phyloP scores from a whole-genome alignment of 2,113 vertebrate species.

The Menura novaehollandiae region DNA sequence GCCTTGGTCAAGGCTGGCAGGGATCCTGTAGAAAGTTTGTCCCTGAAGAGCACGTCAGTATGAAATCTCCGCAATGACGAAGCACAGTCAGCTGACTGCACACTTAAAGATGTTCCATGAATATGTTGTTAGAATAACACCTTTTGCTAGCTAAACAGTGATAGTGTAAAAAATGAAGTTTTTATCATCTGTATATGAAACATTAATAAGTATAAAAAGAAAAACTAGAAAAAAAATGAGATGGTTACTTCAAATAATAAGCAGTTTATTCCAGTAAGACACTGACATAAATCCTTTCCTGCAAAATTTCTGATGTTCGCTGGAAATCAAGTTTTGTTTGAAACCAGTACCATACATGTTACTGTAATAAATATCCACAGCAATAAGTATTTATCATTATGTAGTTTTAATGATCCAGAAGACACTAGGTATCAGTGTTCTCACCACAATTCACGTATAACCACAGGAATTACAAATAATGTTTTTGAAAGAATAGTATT shows the following conservation, averaged over 20 bases:
- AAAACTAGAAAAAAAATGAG: constrained; percentile 1
- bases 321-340: not conserved
- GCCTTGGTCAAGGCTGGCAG: not conserved
- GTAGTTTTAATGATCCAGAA: not conserved
- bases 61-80: not conserved
- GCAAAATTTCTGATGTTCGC: not conserved
- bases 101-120: not conserved
- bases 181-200: not conserved
- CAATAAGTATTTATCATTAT: not conserved
- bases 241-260: not conserved
- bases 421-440: not conserved
- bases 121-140: not conserved
- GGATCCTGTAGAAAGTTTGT: not conserved
- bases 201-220: not conserved
- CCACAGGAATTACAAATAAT: not conserved
- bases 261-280: not conserved
- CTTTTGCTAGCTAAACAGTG: not conserved
- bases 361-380: not conserved
- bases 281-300: not conserved
- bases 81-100: not conserved
- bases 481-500: not conserved
- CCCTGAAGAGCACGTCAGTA: not conserved
- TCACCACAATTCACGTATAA: not conserved
- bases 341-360: not conserved
- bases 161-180: not conserved